These are phyloP conservation scores for Zosterops lateralis DNA, from an alignment of 2,113 vertebrate species.

Conservation along the genomic window DNA sequence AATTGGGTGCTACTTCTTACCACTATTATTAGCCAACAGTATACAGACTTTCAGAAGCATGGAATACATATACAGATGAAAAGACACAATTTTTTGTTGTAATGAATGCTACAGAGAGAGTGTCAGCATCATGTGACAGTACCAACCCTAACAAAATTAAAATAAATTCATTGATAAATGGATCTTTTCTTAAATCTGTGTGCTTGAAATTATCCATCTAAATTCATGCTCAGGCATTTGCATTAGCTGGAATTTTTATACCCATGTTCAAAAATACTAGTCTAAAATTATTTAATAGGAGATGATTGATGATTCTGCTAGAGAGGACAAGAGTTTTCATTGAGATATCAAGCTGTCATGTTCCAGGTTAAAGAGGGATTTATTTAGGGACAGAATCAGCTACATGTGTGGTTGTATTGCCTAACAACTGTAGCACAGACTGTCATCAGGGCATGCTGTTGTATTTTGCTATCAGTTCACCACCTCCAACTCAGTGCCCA, in stretches of 20 bases:
- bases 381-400: neutral
- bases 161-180: neutral
- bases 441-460: neutral
- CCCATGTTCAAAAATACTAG: neutral
- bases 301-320: neutral
- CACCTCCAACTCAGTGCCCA: neutral
- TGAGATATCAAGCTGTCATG: neutral
- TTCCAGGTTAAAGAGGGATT: neutral
- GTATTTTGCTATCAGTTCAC: neutral
- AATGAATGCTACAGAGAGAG: neutral
- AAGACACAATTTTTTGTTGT: neutral
- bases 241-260: neutral
- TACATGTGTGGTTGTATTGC: neutral
- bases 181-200: neutral
- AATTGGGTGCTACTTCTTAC: neutral
- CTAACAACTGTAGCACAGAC: neutral
- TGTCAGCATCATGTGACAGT: neutral
- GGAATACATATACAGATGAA: neutral
- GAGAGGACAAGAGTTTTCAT: neutral
- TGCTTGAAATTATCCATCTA: neutral
- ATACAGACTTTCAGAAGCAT: neutral
- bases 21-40: neutral
- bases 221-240: neutral
- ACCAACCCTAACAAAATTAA: neutral
- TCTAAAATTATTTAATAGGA: neutral